These are phyloP conservation scores for Drosophila aldrichi DNA, from an alignment of 2,888 invertebrate genomes.

Conservation along the genomic window DNA sequence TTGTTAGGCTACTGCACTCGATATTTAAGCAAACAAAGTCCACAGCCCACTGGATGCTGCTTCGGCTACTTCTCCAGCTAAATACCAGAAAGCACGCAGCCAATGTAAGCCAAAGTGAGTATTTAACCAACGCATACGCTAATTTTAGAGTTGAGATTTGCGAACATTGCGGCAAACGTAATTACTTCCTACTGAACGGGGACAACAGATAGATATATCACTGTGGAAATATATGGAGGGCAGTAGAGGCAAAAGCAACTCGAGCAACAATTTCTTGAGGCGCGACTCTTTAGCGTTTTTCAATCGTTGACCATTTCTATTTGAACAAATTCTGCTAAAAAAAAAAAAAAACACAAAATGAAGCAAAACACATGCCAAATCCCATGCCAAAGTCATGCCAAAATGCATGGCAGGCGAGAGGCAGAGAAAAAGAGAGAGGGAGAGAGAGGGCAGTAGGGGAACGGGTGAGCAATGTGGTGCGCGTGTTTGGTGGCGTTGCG, in stretches of 20 bases:
- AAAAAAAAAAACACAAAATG: not conserved
- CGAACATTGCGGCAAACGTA: conserved; percentile 20
- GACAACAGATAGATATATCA: not conserved
- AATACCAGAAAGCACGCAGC: conserved; percentile 51
- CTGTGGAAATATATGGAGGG: conserved; percentile 24
- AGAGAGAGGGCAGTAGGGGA: not conserved
- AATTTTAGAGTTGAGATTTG: conserved; percentile 42
- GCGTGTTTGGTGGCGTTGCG: conserved; percentile 81
- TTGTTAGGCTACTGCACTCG: conserved; percentile 38
- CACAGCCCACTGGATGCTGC: conserved; percentile 16
- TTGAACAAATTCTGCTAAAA: conserved; percentile 23
- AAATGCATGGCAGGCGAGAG: conserved; percentile 11
- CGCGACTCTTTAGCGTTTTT: conserved; percentile 19
- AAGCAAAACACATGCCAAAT: conserved; percentile 19
- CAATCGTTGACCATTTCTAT: conserved; percentile 42
- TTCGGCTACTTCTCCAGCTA: conserved; percentile 8
- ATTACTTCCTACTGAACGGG: conserved; percentile 48
- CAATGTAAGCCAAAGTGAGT: conserved; percentile 51
- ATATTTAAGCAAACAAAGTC: conserved; percentile 13
- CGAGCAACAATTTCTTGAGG: conserved; percentile 8
- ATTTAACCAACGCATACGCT: conserved; percentile 60
- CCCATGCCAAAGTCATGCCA: conserved; percentile 14
- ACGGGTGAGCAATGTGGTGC: conserved; percentile 63
- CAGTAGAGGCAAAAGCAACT: conserved; percentile 28
- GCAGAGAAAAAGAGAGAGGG: conserved; percentile 1